phyloP scores from a whole-genome alignment of 2,797 vertebrate genomes.

The Carduelis carduelis region DNA sequence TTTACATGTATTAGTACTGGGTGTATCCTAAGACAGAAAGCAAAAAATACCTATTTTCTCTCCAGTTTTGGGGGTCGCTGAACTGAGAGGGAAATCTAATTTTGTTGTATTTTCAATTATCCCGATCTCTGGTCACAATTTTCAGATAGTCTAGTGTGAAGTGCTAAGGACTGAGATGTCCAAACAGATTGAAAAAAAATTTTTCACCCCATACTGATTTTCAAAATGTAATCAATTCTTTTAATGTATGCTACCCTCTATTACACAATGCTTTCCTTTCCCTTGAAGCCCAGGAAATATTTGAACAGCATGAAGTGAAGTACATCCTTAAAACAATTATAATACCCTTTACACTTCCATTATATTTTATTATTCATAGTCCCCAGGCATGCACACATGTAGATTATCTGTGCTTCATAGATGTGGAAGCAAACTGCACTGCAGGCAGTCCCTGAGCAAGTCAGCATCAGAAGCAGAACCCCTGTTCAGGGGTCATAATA shows the following conservation, averaged over 20 bases:
- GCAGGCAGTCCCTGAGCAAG: not conserved
- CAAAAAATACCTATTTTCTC: not conserved
- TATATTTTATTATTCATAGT: conserved; percentile 24
- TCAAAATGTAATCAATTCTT: not conserved
- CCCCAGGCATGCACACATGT: not conserved
- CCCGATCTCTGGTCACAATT: not conserved
- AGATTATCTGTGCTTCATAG: conserved; percentile 6
- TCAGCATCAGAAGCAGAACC: not conserved
- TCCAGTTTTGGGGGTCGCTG: not conserved
- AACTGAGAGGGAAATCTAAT: not conserved
- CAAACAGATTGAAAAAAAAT: not conserved
- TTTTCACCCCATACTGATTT: not conserved
- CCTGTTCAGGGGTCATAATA: not conserved
- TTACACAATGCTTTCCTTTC: not conserved
- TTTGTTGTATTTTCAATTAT: not conserved
- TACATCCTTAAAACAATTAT: conserved; percentile 30
- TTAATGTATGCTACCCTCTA: not conserved
- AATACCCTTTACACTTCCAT: conserved; percentile 17
- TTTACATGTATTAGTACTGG: not conserved
- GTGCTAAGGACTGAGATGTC: not conserved
- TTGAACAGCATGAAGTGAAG: conserved; percentile 1
- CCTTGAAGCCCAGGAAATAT: not conserved
- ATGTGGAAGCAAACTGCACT: not conserved
- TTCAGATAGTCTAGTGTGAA: not conserved
- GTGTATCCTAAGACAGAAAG: not conserved